These are phyloP conservation scores for Pica pica DNA, from an alignment of 2,113 vertebrate genomes.

Conservation along the genomic window DNA sequence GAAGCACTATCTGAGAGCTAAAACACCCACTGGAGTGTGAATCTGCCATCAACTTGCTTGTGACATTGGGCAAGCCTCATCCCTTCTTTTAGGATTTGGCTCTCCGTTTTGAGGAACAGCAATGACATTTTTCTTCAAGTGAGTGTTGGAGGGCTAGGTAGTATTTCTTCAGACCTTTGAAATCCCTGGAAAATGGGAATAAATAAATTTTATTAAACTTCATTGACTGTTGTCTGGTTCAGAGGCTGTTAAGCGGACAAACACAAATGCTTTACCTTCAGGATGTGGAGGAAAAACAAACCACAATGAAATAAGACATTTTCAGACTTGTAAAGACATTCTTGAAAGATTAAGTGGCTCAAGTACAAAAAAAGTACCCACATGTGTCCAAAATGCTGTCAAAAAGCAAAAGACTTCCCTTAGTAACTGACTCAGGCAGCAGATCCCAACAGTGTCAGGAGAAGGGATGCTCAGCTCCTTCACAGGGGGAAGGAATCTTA, in stretches of 20 bases:
- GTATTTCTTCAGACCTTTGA: neutral
- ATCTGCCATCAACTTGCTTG: neutral
- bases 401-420: neutral
- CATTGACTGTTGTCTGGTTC: neutral
- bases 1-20: neutral
- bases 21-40: neutral
- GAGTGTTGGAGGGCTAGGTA: neutral
- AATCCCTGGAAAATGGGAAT: neutral
- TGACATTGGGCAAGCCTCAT: neutral
- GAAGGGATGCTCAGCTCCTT: neutral
- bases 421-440: neutral
- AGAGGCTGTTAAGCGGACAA: neutral
- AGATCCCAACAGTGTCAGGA: neutral
- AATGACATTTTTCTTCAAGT: neutral
- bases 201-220: neutral
- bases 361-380: neutral
- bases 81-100: neutral
- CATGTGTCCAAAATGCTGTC: neutral
- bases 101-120: neutral
- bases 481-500: conserved; percentile 26
- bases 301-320: neutral
- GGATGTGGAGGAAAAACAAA: rapidly evolving
- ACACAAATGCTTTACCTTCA: neutral
- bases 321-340: neutral
- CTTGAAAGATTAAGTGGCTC: neutral